Evolutionary conservation across 2,113 vertebrate genomes (phyloP).

Genomic region (Caloenas nicobarica): DNA sequence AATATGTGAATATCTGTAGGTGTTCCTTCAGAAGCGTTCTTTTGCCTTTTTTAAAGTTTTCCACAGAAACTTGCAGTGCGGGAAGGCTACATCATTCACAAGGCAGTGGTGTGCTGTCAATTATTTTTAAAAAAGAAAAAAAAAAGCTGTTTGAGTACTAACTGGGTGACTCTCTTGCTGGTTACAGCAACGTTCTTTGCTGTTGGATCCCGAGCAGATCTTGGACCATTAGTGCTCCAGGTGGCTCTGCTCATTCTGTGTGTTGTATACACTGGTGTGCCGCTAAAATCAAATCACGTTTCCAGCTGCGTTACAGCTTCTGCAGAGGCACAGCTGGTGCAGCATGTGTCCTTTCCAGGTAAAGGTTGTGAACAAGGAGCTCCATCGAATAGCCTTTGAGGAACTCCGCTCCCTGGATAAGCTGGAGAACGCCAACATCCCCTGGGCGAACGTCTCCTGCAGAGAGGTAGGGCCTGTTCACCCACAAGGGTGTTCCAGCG

Average conservation of each 20-base stretch:
- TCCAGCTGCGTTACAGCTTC: neutral
- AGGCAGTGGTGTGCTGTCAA: neutral
- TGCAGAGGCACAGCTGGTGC: neutral
- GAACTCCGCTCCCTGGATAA: conserved; percentile 93
- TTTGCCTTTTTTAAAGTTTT: neutral
- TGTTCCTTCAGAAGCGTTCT: neutral
- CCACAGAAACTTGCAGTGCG: neutral
- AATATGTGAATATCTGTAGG: neutral
- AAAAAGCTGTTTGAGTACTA: neutral
- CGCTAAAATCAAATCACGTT: neutral
- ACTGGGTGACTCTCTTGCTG: neutral
- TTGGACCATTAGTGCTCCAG: neutral
- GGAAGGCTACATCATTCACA: neutral
- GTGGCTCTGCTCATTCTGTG: neutral
- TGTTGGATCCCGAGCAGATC: neutral
- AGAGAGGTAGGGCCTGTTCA: conserved; percentile 80
- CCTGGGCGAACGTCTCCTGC: conserved; percentile 86
- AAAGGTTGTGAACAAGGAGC: conserved; percentile 85
- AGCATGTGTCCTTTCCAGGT: conserved; percentile 76
- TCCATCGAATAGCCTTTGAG: conserved; percentile 88
- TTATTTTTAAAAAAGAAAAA: neutral
- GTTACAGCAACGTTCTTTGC: neutral
- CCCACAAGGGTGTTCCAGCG: neutral
- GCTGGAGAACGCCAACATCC: conserved; percentile 96
- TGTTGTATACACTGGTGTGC: accelerated